These are phyloP conservation scores for Eriosoma lanigerum DNA, from an alignment of 1,140 invertebrate genomes.

Conservation along the genomic window DNA sequence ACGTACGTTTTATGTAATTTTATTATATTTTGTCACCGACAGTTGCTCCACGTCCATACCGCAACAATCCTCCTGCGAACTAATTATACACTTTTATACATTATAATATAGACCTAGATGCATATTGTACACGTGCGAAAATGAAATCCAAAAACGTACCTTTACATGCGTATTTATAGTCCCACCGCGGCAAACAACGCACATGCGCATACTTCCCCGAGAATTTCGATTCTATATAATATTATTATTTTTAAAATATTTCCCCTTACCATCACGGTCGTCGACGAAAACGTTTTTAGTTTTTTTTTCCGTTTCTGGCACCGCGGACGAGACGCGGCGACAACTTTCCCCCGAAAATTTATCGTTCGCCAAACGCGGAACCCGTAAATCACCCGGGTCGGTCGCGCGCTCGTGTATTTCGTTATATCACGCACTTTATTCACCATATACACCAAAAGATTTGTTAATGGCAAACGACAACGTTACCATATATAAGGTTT, in stretches of 20 bases:
- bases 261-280: not conserved
- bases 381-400: not conserved
- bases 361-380: conserved; percentile 16
- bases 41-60: not conserved
- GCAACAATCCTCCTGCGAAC: not conserved
- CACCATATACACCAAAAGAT: not conserved
- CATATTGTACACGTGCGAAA: not conserved
- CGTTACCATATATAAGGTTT: not conserved
- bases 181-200: too few relatives aligned
- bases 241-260: not conserved
- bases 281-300: not conserved
- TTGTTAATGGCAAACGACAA: conserved; percentile 19
- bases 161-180: too few relatives aligned
- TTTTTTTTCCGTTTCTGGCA: not conserved
- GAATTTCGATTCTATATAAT: not conserved
- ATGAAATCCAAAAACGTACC: too few relatives aligned
- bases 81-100: not conserved
- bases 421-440: not conserved
- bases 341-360: not conserved
- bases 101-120: not conserved
- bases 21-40: conserved; percentile 19
- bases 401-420: conserved; percentile 5
- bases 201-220: not conserved
- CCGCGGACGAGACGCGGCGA: not conserved
- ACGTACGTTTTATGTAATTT: not conserved